These are phyloP conservation scores for Bubalus kerabau DNA, from an alignment of 2,113 vertebrate genomes.

Conservation along the genomic window DNA sequence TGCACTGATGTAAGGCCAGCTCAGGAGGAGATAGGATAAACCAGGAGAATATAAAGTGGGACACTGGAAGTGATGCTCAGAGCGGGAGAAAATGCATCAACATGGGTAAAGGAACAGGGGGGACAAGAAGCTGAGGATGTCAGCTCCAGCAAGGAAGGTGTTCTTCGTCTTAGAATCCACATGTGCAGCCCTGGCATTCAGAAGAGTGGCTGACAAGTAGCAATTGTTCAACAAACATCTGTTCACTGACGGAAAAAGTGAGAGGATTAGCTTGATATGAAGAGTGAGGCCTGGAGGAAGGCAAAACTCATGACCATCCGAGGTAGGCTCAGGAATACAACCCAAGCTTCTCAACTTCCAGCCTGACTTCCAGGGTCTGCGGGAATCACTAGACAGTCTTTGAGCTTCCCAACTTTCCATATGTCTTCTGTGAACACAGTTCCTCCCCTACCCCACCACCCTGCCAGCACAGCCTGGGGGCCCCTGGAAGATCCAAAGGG, in stretches of 20 bases:
- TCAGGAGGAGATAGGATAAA: not conserved
- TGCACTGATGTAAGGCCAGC: not conserved
- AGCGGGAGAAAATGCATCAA: not conserved
- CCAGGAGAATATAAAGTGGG: not conserved
- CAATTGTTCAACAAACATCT: not conserved
- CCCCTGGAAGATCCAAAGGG: not conserved
- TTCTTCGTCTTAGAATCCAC: not conserved
- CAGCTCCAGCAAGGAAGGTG: not conserved
- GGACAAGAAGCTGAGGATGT: not conserved
- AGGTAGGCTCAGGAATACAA: not conserved
- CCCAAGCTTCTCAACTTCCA: not conserved
- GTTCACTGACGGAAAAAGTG: not conserved
- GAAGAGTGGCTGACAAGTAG: not conserved
- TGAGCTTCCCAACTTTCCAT: not conserved
- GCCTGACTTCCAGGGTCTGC: constrained; percentile 1
- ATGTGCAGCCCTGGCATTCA: not conserved
- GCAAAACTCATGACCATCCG: not conserved
- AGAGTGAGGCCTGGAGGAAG: not conserved
- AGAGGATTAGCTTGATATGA: not conserved
- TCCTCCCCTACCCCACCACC: not conserved
- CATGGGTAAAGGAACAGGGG: not conserved
- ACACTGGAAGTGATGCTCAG: not conserved
- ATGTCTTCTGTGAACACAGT: not conserved
- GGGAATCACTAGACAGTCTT: not conserved
- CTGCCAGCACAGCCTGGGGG: not conserved